phyloP scores from a whole-genome alignment of 2,113 vertebrate species.

The Siphamia tubifer region DNA sequence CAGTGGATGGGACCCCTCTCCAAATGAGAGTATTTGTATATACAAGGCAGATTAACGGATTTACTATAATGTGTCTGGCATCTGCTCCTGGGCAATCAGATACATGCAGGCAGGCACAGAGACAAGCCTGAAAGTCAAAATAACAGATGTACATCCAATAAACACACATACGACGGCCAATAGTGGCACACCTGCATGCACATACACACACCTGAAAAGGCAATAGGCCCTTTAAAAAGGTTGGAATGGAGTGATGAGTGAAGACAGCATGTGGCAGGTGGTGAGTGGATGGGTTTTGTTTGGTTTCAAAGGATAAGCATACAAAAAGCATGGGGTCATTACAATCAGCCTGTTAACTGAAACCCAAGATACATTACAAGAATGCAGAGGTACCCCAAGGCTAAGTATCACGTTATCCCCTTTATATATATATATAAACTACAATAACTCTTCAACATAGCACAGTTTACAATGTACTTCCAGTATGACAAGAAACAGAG shows the following conservation, averaged over 20 bases:
- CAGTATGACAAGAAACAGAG: background rate
- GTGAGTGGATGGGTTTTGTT: conserved; percentile 46
- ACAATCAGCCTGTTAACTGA: conserved; percentile 45
- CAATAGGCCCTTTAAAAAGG: conserved; percentile 54
- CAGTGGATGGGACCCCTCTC: conserved; percentile 22
- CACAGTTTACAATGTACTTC: background rate
- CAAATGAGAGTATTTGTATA: conserved; percentile 61
- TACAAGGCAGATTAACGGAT: conserved; percentile 73
- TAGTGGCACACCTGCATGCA: conserved; percentile 8
- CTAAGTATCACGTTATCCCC: conserved; percentile 2
- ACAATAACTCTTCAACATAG: background rate
- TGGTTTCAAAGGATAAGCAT: conserved; percentile 36
- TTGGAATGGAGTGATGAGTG: conserved; percentile 25
- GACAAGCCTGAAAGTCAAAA: conserved; percentile 31
- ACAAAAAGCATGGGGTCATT: conserved; percentile 46
- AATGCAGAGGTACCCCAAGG: conserved; percentile 37
- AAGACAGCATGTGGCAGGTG: conserved; percentile 50
- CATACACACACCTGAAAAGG: conserved; percentile 26
- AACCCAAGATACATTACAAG: conserved; percentile 59
- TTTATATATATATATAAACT: conserved; percentile 20
- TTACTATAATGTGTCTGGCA: conserved; percentile 64
- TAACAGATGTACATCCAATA: conserved; percentile 55
- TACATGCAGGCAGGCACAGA: conserved; percentile 27
- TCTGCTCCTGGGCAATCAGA: conserved; percentile 66
- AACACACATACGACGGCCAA: conserved; percentile 42